Evolutionary conservation across 2,888 invertebrate species (phyloP), one percentile per base, ranked within the genome.

Genomic region (Thera britannica): DNA sequence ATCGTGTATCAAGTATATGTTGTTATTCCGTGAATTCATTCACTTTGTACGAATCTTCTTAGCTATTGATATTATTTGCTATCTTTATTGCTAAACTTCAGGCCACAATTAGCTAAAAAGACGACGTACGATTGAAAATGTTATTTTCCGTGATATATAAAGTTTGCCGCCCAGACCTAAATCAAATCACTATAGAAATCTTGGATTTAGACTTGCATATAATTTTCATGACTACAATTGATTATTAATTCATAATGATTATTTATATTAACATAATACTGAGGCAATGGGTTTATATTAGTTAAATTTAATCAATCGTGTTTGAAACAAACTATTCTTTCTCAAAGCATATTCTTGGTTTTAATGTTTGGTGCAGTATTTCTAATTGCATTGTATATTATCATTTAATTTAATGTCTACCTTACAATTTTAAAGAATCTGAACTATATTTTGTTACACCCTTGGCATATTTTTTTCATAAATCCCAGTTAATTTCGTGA

Each of bases 351-450:
- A 89, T 86, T 87, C 84, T 88, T 90, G 88, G 90, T 90, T 90
- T 88, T 90, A 89, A 90, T 88, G 90, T 91, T 92, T 93, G 93
- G 92, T 91, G 92, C 93, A 92, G 93, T 89, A 90, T 90, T 79
- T 90, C 90, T 93, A 89, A 91, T 92, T 87, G 90, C 93, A 92
- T 93, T 93, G 93, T 92, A 92, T 88, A 93, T 92, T 91, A 84
- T 85, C 92, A 93, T 93, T 83, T 81, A 87, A 84, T 86, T 86
- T 87, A 85, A 83, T 85, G 85, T 87, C 83, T 85, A 87, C 82
- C 70, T 85, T 87, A 82, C 84, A 80, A 87, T 84, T 86, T 83
- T 79, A 79, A 83, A 82, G 73, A 80, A 78, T 81, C 79, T 83
- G 80, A 84, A 81, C 78, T 84, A 79, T 83, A 83, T 44, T 60